Evolutionary conservation across 1,140 invertebrate genomes (phyloP).

Genomic region (Nymphalis io): DNA sequence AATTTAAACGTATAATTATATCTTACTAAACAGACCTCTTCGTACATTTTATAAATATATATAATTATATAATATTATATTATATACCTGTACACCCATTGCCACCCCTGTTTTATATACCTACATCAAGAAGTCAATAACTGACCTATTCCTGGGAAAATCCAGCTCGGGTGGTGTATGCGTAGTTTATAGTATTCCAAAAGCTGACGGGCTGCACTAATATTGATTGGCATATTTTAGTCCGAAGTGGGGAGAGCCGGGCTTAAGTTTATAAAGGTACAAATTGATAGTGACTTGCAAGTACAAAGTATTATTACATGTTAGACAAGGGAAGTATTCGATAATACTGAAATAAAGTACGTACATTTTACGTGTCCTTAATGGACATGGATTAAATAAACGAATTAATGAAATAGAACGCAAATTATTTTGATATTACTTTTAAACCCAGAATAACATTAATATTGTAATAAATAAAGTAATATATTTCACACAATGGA

Average conservation of each 20-base stretch:
- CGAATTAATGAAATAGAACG: too few species aligned
- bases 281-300: not conserved
- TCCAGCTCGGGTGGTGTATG: conserved; percentile 52
- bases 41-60: too few species aligned
- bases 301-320: too few species aligned
- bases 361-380: too few species aligned
- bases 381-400: too few species aligned
- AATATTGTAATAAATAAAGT: conserved; percentile 9
- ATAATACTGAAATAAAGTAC: too few species aligned
- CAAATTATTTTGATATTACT: too few species aligned
- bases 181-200: conserved; percentile 51
- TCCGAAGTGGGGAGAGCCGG: not conserved
- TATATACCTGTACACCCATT: not conserved
- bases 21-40: not conserved
- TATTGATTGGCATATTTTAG: conserved; percentile 55
- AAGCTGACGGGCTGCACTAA: conserved; percentile 48
- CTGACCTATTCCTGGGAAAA: conserved; percentile 60
- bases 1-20: not conserved
- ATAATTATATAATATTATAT: too few species aligned
- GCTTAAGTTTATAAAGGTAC: not conserved
- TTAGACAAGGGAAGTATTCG: too few species aligned
- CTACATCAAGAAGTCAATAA: conserved; percentile 21
- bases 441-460: not conserved
- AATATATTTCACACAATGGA: conserved; percentile 22
- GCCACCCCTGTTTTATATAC: not conserved